Evolutionary conservation across 2,888 invertebrate genomes (phyloP).

Genomic region (Amphipoea oculea): DNA sequence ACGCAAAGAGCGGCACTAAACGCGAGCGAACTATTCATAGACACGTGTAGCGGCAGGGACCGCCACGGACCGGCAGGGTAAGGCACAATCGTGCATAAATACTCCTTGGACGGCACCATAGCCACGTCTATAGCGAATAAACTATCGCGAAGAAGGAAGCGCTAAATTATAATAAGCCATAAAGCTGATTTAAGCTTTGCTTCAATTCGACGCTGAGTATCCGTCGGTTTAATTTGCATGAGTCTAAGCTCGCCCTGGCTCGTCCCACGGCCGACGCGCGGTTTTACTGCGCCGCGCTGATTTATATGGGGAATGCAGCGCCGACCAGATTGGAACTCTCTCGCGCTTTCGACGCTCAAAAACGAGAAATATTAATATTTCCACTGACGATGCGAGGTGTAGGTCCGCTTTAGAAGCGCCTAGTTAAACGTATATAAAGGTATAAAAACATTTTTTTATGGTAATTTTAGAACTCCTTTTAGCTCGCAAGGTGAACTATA

Average conservation of each 20-base stretch:
- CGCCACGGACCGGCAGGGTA: background rate
- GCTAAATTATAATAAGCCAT: conserved; percentile 58
- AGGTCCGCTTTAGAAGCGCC: conserved; percentile 35
- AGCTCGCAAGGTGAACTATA: conserved; percentile 34
- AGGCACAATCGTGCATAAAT: conserved; percentile 55
- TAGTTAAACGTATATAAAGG: conserved; percentile 34
- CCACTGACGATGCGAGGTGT: conserved; percentile 59
- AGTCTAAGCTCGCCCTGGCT: conserved; percentile 66
- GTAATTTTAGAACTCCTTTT: conserved; percentile 32
- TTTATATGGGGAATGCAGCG: conserved; percentile 61
- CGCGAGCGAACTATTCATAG: conserved; percentile 42
- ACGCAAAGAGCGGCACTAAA: conserved; percentile 41
- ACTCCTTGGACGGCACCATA: conserved; percentile 20
- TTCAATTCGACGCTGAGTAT: conserved; percentile 61
- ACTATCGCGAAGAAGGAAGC: conserved; percentile 31
- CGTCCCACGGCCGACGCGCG: conserved; percentile 50
- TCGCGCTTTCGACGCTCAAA: conserved; percentile 49
- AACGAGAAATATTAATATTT: conserved; percentile 59
- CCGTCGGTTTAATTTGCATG: conserved; percentile 73
- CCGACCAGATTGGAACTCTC: conserved; percentile 39
- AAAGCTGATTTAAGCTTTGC: conserved; percentile 69
- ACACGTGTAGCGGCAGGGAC: conserved; percentile 27
- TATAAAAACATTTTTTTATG: conserved; percentile 46
- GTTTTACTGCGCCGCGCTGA: conserved; percentile 65
- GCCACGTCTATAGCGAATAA: conserved; percentile 30